Evolutionary conservation across 2,113 vertebrate genomes (phyloP), one percentile per base, ranked within the genome.

Genomic region (Origma solitaria): DNA sequence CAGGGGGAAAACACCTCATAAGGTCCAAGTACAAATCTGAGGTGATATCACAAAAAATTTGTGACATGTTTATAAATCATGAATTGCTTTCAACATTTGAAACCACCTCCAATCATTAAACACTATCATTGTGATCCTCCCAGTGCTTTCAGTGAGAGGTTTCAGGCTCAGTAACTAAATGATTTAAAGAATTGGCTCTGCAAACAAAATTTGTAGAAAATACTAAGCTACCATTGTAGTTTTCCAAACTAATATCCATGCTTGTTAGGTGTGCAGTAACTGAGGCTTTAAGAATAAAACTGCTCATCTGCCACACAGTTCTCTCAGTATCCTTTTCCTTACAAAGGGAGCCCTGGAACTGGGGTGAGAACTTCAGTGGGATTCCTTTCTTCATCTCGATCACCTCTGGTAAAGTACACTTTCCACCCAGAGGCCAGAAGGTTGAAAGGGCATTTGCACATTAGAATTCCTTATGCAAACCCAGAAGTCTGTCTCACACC

Each of bases 281-380:
- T 24, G n/a, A 92, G 14, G 35, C 23, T 50, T 65, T 53, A 80
- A 61, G 60, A 76, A 72, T 33, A 62, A 85, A 90, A 62, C 33
- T 37, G 18, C 28, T 70, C 0, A 0, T 38, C 37, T 40, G 70
- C 37, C 33, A 85, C 15, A 22, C 5, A 4, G 6, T 35, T 88
- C 45, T 72, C 77, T 53, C 35, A 68, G n/a, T 28, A 85, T 18
- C 61, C 25, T 35, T 31, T 22, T 37, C 53, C 13, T 76, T 30
- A 31, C 9, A 60, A 66, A 56, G n/a, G 9, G 3, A 20, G 20
- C 22, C 35, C n/a, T 65, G 50, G 37, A 88, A 86, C 0, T 4
- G 24, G 6, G 9, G 8, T 13, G 53, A 79, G 28, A 72, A 61
- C 47, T 58, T 77, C 38, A 69, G 18, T 1, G 1, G 17, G 4